Evolutionary conservation across 30 jellyfish, hydroid and myxozoan species (phyloP), one percentile per base, ranked within the genome.

Genomic region (Aurelia sp.): DNA sequence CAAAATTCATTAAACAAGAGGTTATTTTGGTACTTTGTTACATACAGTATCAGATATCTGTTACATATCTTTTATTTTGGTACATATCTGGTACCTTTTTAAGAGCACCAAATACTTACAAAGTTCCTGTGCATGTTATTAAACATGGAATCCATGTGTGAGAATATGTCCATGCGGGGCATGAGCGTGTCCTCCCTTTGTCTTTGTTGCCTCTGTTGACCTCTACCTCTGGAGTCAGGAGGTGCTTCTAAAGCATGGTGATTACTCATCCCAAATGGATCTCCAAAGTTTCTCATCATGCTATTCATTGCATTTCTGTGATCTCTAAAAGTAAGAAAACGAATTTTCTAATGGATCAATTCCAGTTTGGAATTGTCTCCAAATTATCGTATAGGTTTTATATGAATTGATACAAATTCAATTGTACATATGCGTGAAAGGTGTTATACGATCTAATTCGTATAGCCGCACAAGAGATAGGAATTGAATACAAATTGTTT

Each of bases 81-180:
- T n/a, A n/a, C 37, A 61, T 60, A n/a, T 11, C 16, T 11, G 59
- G 47, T 19, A 11, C 10, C 0, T 67, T 67, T 37, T 13, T 13
- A 13, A 41, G 35, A 30, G 17, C 4, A 13, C 31, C 44, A 27
- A 59, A 9, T 21, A 35, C 86, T 62, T 48, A 89, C 97, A 79
- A 83, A 66, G 22, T 73, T 71, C 48, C 84, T 50, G 22, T 90
- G 90, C 95, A 90, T 90, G 65, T 90, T 74, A 4, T 79, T 74
- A 62, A 90, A 90, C 95, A 90, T 81, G 64, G 86, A 82, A 53
- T 73, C 74, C 90, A 81, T 76, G 12, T 86, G 81, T 76, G 86
- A 62, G 62, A 81, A 88, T 86, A 81, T 57, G 64, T 50, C 79
- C 85, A 62, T 70, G 23, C 17, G 85, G 7, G 91, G 79, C 72